Evolutionary conservation across 2,113 vertebrate species (phyloP).

Genomic region (Brevimyrus niger): DNA sequence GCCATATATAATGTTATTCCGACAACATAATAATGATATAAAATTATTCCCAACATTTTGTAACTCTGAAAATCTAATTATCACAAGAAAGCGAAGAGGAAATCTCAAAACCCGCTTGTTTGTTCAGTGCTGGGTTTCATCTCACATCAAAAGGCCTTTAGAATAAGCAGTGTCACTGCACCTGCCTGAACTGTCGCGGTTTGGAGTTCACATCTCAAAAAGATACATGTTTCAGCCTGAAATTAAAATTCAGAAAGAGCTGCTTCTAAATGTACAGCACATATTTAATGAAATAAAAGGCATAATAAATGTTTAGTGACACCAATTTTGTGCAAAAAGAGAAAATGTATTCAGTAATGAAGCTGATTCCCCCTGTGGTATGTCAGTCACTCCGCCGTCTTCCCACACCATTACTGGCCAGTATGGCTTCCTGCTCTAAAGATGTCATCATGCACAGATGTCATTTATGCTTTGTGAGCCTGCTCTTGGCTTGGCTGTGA

Average conservation of each 20-base stretch:
- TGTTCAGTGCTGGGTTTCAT: conserved; percentile 28
- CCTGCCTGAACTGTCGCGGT: conserved; percentile 21
- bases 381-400: background rate
- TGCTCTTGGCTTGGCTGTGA: background rate
- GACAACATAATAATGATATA: background rate
- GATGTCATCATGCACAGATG: background rate
- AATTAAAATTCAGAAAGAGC: conserved; percentile 26
- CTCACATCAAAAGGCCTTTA: conserved; percentile 29
- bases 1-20: background rate
- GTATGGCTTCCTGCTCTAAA: background rate
- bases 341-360: background rate
- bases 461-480: background rate
- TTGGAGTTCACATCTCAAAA: conserved; percentile 12
- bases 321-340: background rate
- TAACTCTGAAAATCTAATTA: conserved; percentile 22
- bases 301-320: conserved; percentile 17
- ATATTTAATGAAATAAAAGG: conserved; percentile 5
- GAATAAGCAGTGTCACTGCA: conserved; percentile 26
- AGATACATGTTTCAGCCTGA: conserved; percentile 23
- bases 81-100: conserved; percentile 12
- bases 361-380: background rate
- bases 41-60: conserved; percentile 21
- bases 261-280: background rate
- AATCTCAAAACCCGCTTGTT: conserved; percentile 19
- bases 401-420: background rate